Conservation (phyloP, 2,113 vertebrate genomes). For the Xiphorhynchus elegans region DNA sequence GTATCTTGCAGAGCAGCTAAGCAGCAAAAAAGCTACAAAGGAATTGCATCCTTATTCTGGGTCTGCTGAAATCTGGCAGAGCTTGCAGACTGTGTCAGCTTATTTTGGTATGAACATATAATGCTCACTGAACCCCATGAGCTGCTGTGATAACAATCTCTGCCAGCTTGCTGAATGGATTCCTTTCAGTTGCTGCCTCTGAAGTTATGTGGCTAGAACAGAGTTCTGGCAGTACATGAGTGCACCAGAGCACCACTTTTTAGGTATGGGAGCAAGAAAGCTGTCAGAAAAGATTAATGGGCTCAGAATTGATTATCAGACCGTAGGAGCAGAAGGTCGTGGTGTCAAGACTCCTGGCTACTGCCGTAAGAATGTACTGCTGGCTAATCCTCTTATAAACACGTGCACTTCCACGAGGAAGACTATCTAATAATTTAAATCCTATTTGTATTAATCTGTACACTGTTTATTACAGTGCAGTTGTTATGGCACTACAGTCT, state of each 20-base stretch:
- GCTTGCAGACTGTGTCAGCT: constrained; percentile 37
- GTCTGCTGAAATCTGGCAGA: constrained; percentile 36
- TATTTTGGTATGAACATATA: constrained; percentile 37
- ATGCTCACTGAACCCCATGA: constrained; percentile 43
- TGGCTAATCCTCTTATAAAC: constrained; percentile 2
- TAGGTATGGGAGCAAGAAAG: background rate
- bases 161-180: constrained; percentile 56
- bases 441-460: background rate
- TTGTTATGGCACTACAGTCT: background rate
- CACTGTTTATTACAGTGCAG: background rate
- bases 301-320: constrained; percentile 10
- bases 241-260: background rate
- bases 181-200: constrained; percentile 53
- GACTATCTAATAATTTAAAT: background rate
- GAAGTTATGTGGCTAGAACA: background rate
- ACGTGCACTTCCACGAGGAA: background rate
- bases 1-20: background rate
- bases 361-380: background rate
- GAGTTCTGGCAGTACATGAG: background rate
- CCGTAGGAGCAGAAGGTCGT: background rate
- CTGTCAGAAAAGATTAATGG: background rate
- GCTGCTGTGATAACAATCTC: constrained; percentile 48
- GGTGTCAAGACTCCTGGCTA: background rate
- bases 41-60: background rate
- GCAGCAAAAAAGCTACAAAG: constrained; percentile 21